Evolutionary conservation across 2,797 vertebrate genomes (phyloP).

Genomic region (Lindbergichthys nudifrons): DNA sequence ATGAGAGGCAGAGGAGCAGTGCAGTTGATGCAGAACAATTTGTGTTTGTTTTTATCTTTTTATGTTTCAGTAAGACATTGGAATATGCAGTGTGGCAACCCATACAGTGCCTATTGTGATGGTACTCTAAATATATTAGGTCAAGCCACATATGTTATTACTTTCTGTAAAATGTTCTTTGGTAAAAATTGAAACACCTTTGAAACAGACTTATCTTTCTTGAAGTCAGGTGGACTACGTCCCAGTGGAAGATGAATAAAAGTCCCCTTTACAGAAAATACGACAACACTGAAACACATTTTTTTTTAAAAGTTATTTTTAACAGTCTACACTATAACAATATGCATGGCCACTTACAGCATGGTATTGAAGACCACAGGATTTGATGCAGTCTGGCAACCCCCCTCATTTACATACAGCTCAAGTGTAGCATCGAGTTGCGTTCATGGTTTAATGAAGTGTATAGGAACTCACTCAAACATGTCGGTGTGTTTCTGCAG

Average conservation of each 20-base stretch:
- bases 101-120: neutral
- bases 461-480: conserved; percentile 27
- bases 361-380: neutral
- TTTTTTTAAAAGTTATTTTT: too few relatives aligned
- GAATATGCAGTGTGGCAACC: neutral
- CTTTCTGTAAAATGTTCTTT: neutral
- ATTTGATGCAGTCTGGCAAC: conserved; percentile 9
- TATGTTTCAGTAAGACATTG: conserved; percentile 18
- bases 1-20: conserved; percentile 74
- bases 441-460: conserved; percentile 39
- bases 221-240: neutral
- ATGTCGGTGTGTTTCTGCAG: conserved; percentile 24
- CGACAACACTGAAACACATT: neutral
- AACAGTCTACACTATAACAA: neutral
- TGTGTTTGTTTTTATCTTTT: conserved; percentile 27
- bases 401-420: conserved; percentile 12
- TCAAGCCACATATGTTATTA: neutral
- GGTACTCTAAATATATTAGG: neutral
- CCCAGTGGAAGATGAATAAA: neutral
- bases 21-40: conserved; percentile 46
- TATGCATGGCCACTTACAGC: neutral
- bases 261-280: neutral
- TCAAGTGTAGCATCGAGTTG: conserved; percentile 20
- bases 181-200: neutral
- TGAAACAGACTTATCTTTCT: neutral